A percentile compares a stretch with the other conserved stretches of the same genome.
Evolutionary conservation across 2,797 vertebrate genomes (phyloP).

Genomic region (Leptoclinus maculatus): DNA sequence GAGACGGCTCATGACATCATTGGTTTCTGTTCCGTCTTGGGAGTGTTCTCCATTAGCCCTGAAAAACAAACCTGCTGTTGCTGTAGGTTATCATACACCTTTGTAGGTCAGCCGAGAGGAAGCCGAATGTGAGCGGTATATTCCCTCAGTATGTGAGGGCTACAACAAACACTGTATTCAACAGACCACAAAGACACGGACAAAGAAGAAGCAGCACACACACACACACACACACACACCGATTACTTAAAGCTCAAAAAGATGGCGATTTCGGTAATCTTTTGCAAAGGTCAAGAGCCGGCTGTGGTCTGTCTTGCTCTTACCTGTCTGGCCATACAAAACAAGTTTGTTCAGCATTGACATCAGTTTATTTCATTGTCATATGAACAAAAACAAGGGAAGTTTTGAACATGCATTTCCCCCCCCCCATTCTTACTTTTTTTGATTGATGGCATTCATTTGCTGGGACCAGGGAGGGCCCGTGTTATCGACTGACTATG

Average conservation of each 20-base stretch:
- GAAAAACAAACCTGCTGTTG: constrained; percentile 64
- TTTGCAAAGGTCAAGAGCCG: constrained; percentile 35
- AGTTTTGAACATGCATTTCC: not conserved
- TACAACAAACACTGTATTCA: constrained; percentile 45
- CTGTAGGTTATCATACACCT: constrained; percentile 69
- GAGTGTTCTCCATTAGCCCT: constrained; percentile 65
- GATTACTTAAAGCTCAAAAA: constrained; percentile 29
- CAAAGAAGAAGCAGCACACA: constrained; percentile 1
- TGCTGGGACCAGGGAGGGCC: constrained; percentile 41
- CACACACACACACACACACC: not conserved
- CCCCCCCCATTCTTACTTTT: not conserved
- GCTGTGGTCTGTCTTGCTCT: not conserved
- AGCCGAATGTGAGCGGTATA: constrained; percentile 57
- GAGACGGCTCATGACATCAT: constrained; percentile 54
- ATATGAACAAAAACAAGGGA: not conserved
- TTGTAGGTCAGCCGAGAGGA: constrained; percentile 60
- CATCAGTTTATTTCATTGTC: not conserved
- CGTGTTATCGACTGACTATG: constrained; percentile 67
- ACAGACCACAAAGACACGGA: constrained; percentile 37
- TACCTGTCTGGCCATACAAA: not conserved
- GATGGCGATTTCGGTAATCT: not conserved
- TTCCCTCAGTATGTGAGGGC: constrained; percentile 42
- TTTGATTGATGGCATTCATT: constrained; percentile 50
- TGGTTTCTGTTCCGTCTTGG: constrained; percentile 41
- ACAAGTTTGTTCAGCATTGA: not conserved